Conservation (phyloP, 2,797 vertebrate species). For the Lepilemur ruficaudatus region DNA sequence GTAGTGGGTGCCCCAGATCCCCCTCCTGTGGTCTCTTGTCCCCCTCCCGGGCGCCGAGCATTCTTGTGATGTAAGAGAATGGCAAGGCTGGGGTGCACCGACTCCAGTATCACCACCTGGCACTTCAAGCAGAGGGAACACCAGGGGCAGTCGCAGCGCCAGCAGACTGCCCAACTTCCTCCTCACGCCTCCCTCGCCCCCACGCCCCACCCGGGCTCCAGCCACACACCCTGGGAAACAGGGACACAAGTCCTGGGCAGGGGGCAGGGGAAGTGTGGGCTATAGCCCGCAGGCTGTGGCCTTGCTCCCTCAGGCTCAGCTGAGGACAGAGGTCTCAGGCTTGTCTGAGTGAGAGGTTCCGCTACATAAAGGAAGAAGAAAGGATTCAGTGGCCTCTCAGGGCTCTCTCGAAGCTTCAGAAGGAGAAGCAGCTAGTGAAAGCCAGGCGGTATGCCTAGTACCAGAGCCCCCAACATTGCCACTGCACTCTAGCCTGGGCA, state of each 20-base stretch:
- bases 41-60: background rate
- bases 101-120: background rate
- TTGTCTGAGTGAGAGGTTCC: background rate
- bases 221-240: background rate
- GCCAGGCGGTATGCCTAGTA: background rate
- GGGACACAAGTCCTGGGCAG: background rate
- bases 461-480: background rate
- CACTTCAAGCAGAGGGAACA: background rate
- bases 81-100: background rate
- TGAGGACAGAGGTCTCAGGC: background rate
- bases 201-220: background rate
- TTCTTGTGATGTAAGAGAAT: background rate
- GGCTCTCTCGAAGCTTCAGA: constrained; percentile 22
- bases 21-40: background rate
- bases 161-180: background rate
- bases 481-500: too few species aligned
- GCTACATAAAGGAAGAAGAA: background rate
- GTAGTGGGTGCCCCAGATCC: background rate
- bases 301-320: background rate
- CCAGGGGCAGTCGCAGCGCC: background rate
- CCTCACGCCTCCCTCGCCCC: background rate
- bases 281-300: background rate
- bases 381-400: background rate
- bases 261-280: background rate
- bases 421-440: background rate